A percentile compares a stretch with the other conserved stretches of the same genome.
Conservation (phyloP, 2,113 vertebrate genomes). For the Tauraco erythrolophus region DNA sequence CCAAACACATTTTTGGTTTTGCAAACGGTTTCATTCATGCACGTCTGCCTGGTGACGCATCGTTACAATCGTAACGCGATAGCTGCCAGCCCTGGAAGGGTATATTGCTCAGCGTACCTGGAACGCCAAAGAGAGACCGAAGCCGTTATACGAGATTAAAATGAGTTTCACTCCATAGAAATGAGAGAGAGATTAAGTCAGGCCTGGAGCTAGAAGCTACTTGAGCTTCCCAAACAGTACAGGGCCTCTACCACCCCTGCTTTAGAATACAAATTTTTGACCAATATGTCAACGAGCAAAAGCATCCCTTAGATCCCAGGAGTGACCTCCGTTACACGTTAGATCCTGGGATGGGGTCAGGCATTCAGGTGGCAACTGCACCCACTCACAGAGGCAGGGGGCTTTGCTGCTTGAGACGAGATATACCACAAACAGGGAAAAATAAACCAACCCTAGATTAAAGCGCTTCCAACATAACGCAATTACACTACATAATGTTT, state of each 20-base stretch:
- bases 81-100: neutral
- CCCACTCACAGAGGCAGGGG: neutral
- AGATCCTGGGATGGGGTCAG: neutral
- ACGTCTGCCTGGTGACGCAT: neutral
- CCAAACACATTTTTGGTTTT: conserved; percentile 23
- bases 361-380: neutral
- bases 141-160: neutral
- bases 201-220: neutral
- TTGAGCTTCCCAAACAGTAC: neutral
- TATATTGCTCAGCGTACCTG: neutral
- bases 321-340: neutral
- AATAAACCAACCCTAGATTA: conserved; percentile 52
- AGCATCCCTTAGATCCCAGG: neutral
- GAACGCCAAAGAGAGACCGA: neutral
- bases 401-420: neutral
- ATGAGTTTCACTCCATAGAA: neutral
- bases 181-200: neutral
- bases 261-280: neutral
- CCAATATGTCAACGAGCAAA: neutral
- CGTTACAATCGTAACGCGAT: neutral
- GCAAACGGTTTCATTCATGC: neutral
- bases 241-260: neutral
- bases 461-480: conserved; percentile 33
- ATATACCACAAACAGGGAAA: conserved; percentile 48
- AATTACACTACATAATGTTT: conserved; percentile 66